Base-by-base conservation (phyloP, 2,797 vertebrate species). In the Moxostoma hubbsi region DNA sequence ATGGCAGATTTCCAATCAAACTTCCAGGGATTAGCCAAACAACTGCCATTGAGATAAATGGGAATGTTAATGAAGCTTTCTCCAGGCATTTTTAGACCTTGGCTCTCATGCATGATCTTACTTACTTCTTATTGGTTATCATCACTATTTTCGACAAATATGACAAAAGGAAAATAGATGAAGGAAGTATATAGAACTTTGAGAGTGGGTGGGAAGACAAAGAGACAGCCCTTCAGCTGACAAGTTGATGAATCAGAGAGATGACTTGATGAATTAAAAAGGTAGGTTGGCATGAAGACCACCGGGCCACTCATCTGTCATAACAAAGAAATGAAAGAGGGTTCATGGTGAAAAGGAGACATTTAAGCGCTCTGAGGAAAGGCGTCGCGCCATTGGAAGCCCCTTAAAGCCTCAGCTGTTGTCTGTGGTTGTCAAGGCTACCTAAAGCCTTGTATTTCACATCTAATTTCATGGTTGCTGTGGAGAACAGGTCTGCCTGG, bases 271-370 rank as follows among this genome's bases (percentile, higher is more conserved):
- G 18, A 49, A 75, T 53, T 53, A 13, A 15, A 13, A 15, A 18
- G 61, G 54, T 18, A 36, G 46, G 73, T 50, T 16, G 68, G 49
- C 11, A 64, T 49, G 73, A 66, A 15, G 10, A 57, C 36, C 36
- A 58, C 63, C 50, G 43, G 55, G 55, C 13, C 46, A 62, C 66
- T 79, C 8, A 71, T 76, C 66, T 81, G 83, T 85, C 83, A 83
- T 18, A 59, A 13, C 51, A 53, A 81, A 62, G 80, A 65, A 65
- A 67, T 15, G 10, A 68, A 68, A 69, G 36, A 36, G 65, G 36
- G 83, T 83, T 87, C 86, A 85, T 80, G 75, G 82, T 70, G 85
- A 83, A 83, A 85, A 36, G 36, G 36, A 81, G 74, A 80, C 84
- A 77, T 70, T 46, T 74, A 77, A 82, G 59, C 54, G 13, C 58